These are phyloP conservation scores for Neosilurus mollespiculum DNA, from an alignment of 2,797 vertebrate genomes.

Conservation along the genomic window DNA sequence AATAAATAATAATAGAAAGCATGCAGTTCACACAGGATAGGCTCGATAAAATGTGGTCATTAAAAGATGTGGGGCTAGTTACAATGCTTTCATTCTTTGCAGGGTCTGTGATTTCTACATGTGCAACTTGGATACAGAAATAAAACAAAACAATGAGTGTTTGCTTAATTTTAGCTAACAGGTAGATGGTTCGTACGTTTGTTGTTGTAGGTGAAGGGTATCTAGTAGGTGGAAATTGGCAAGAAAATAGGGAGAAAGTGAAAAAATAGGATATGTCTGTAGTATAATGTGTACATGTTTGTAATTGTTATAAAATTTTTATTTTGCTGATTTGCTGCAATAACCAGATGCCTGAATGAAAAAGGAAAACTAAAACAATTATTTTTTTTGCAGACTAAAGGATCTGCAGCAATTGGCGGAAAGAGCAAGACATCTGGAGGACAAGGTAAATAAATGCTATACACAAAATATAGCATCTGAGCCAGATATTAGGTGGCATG, in stretches of 20 bases:
- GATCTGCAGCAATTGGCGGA: slow-evolving; percentile 82
- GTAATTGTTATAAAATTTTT: slow-evolving; percentile 29
- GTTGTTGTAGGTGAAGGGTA: neutral
- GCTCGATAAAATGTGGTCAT: too few species aligned
- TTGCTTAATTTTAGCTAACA: too few species aligned
- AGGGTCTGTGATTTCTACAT: too few species aligned
- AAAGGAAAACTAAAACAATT: neutral
- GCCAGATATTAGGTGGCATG: too few species aligned
- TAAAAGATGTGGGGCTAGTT: too few species aligned
- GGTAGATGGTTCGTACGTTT: neutral
- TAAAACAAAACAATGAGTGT: too few species aligned
- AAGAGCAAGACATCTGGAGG: slow-evolving; percentile 88
- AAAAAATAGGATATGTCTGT: neutral
- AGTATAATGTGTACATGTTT: neutral
- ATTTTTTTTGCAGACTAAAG: slow-evolving; percentile 82
- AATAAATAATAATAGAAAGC: too few species aligned
- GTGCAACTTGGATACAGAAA: too few species aligned
- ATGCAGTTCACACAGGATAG: too few species aligned
- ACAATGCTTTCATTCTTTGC: neutral
- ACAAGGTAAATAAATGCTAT: slow-evolving; percentile 77
- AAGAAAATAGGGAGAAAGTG: neutral
- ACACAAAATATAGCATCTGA: neutral
- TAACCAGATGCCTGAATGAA: neutral
- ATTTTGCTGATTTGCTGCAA: neutral
- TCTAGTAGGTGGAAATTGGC: neutral